Evolutionary conservation across 2,888 invertebrate species (phyloP).

Genomic region (Eledona agricola): DNA sequence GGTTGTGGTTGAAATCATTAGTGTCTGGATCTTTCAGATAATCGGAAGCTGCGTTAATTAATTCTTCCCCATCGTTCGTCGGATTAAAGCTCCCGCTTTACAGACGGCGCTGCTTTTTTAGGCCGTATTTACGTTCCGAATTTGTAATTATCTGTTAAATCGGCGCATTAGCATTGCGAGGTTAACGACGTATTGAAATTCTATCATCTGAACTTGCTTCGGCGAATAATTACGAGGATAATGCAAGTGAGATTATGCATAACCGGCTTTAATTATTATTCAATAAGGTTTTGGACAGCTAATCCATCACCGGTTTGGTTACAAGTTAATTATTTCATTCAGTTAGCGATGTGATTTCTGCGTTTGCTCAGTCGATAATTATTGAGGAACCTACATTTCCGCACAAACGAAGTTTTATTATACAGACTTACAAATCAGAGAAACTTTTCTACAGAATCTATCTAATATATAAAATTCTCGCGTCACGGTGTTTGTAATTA

Average conservation of each 20-base stretch:
- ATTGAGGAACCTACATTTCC: too few species aligned
- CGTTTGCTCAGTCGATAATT: too few species aligned
- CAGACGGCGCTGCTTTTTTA: conserved; percentile 4
- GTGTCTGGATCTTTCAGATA: conserved; percentile 31
- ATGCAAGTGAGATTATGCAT: too few species aligned
- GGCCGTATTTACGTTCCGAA: conserved; percentile 6
- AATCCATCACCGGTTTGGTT: conserved; percentile 52
- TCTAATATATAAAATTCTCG: neutral
- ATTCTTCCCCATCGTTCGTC: conserved; percentile 25
- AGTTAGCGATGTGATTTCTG: conserved; percentile 14
- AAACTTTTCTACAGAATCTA: too few species aligned
- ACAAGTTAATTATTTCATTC: conserved; percentile 48
- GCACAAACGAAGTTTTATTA: too few species aligned
- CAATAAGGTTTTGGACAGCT: conserved; percentile 50
- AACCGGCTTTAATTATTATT: conserved; percentile 36
- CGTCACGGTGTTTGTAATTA: too few species aligned
- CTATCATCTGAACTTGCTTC: too few species aligned
- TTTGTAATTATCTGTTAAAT: conserved; percentile 1
- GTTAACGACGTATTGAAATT: too few species aligned
- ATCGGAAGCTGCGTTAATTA: conserved; percentile 31
- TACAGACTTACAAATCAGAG: too few species aligned
- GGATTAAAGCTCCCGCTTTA: neutral
- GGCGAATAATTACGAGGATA: too few species aligned
- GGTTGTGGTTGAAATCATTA: conserved; percentile 34
- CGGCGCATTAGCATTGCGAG: neutral